Evolutionary conservation across 2,113 vertebrate genomes (phyloP).

Genomic region (Serranochromis macrocephalus): DNA sequence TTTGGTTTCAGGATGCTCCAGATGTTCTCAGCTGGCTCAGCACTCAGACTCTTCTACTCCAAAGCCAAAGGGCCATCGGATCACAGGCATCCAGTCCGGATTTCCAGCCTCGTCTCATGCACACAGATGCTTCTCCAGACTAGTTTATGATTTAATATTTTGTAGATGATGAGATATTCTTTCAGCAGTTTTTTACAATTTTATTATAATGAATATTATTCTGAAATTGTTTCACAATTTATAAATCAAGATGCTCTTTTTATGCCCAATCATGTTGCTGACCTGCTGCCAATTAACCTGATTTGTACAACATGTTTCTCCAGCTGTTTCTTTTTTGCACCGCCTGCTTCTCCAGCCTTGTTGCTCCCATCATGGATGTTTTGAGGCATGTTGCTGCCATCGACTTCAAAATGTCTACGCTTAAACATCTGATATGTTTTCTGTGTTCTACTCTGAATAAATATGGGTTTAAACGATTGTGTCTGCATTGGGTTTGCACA

Average conservation of each 20-base stretch:
- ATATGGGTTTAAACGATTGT: background rate
- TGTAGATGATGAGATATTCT: background rate
- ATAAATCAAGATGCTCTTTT: background rate
- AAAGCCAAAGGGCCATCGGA: background rate
- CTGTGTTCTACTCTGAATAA: background rate
- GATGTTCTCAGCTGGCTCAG: background rate
- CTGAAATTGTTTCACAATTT: background rate
- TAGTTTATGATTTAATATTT: background rate
- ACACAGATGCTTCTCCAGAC: background rate
- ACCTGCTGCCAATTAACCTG: background rate
- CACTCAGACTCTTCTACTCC: background rate
- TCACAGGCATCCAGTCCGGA: background rate
- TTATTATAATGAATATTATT: background rate
- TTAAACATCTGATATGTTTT: background rate
- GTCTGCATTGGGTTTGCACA: fast-evolving
- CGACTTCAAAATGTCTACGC: fast-evolving
- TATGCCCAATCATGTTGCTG: background rate
- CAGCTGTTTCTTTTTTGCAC: background rate
- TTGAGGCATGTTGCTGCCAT: background rate
- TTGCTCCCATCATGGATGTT: background rate
- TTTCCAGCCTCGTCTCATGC: background rate
- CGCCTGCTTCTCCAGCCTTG: background rate
- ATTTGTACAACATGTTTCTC: background rate
- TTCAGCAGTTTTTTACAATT: fast-evolving
- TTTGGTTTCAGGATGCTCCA: background rate